phyloP scores from a whole-genome alignment of 2,113 vertebrate genomes.

The Oophaga pumilio region DNA sequence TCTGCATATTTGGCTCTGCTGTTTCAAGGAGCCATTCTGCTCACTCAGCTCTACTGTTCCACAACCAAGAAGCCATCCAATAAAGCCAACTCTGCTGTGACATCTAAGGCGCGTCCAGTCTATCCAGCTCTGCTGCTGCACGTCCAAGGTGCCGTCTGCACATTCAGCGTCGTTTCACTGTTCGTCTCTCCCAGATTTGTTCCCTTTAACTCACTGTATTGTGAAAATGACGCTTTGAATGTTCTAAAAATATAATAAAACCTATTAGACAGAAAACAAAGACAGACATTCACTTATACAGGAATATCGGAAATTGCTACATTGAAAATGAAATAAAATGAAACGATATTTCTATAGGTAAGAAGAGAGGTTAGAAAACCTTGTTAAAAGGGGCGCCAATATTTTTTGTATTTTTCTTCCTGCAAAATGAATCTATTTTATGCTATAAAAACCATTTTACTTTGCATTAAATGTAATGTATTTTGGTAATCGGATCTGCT shows the following conservation, averaged over 20 bases:
- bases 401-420: background rate
- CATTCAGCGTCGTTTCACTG: too few relatives aligned
- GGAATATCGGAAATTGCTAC: background rate
- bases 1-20: too few relatives aligned
- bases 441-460: background rate
- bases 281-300: background rate
- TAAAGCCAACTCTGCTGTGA: too few relatives aligned
- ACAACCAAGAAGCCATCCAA: too few relatives aligned
- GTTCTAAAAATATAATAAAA: background rate
- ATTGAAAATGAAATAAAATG: background rate
- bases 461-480: slow-evolving; percentile 19
- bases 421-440: slow-evolving; percentile 2
- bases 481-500: slow-evolving; percentile 15
- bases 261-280: background rate
- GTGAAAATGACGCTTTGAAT: background rate
- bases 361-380: background rate
- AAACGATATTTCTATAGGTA: background rate
- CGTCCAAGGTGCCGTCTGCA: too few relatives aligned
- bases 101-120: too few relatives aligned
- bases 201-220: background rate
- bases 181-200: too few relatives aligned
- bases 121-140: too few relatives aligned
- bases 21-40: too few relatives aligned
- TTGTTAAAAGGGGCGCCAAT: background rate
- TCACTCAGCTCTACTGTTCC: too few relatives aligned